Base-by-base conservation (phyloP, 2,113 vertebrate genomes). In the Ancistrus triradiatus region DNA sequence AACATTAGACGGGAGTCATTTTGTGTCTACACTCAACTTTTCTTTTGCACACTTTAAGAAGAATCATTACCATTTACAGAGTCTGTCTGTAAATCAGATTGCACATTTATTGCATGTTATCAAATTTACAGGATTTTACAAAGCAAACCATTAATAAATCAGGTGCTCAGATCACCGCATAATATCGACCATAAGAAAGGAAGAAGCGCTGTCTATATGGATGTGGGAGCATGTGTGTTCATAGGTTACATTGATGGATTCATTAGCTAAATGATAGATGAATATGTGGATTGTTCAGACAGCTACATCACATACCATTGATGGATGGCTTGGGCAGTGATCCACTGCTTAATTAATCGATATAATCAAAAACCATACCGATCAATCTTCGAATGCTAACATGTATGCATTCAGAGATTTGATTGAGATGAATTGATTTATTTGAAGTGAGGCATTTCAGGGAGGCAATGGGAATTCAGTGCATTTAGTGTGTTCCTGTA, bases 291-390 rank as follows among this genome's bases (percentile, higher is more conserved):
- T 58, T 48, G 17, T 59, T 59, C 46, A 66, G 64, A 59, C 64
- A 59, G 35, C 60, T 21, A 43, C 48, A 63, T 52, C 37, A 63
- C 37, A 38, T 35, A 4, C 35, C 37, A 63, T 40, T 11, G 37
- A 63, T 42, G 35, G 47, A 28, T 63, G 60, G 60, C 51, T 52
- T 52, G 51, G 44, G 53, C 53, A 57, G 28, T 57, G 63, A 66
- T 66, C 63, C 58, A 66, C 59, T 66, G 64, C 46, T 50, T 59
- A 66, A 66, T 66, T 66, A 66, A 50, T 66, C 64, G 17, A 66
- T 66, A 66, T 31, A 66, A 59, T 59, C 64, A 44, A 50, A 38
- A 40, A 42, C 22, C 64, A 42, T 8, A 22, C 22, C 53, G 21
- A 66, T 66, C 44, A 66, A 66, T 66, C 64, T 58, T 50, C 13